Evolutionary conservation across 2,113 vertebrate genomes (phyloP).

Genomic region (Clarias magur): DNA sequence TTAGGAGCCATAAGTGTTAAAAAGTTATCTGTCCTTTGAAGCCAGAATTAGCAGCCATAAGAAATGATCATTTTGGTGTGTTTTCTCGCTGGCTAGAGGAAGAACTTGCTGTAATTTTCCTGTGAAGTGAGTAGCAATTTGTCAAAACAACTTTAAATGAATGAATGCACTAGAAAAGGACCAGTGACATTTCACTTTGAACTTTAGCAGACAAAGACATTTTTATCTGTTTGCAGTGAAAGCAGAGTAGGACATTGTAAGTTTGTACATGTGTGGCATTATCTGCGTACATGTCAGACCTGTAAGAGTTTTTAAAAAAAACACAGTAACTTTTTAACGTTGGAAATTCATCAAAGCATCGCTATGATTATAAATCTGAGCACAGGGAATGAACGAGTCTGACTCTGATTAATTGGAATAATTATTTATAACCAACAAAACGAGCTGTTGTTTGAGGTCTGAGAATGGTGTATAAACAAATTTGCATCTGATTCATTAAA

Average conservation of each 20-base stretch:
- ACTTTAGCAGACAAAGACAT: background rate
- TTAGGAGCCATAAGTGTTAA: slow-evolving; percentile 7
- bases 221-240: background rate
- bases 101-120: slow-evolving; percentile 6
- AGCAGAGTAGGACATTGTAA: slow-evolving; percentile 1
- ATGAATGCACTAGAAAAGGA: background rate
- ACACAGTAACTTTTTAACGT: background rate
- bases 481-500: background rate
- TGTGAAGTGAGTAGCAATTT: background rate
- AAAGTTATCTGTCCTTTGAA: slow-evolving; percentile 30
- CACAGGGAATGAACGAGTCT: background rate
- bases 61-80: background rate
- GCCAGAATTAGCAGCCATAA: slow-evolving; percentile 24
- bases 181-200: slow-evolving; percentile 29
- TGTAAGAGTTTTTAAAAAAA: background rate
- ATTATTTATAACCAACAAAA: background rate
- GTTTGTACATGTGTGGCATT: background rate
- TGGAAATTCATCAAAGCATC: background rate
- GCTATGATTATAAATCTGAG: background rate
- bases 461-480: background rate
- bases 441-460: background rate
- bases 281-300: background rate
- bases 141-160: background rate
- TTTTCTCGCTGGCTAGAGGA: background rate
- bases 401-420: background rate